Percentiles rank a stretch among this genome's conserved stretches.
Evolutionary conservation across 2,888 invertebrate species (phyloP).

Genomic region (Hypsopygia costalis): DNA sequence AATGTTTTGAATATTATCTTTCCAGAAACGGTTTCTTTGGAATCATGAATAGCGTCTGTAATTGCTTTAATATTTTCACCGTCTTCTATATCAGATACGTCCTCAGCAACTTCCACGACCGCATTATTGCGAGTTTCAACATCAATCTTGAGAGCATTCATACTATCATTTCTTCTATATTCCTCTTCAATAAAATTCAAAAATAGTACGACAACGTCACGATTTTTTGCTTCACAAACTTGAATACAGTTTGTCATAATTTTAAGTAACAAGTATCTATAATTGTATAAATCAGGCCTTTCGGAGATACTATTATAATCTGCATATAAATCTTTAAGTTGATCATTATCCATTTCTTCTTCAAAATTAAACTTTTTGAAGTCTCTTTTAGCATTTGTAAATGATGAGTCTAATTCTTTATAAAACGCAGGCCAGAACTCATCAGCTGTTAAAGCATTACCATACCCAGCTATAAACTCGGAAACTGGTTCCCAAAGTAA

Average conservation of each 20-base stretch:
- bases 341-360: slow-evolving; percentile 48
- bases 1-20: slow-evolving; percentile 76
- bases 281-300: slow-evolving; percentile 86
- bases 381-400: slow-evolving; percentile 62
- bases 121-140: slow-evolving; percentile 78
- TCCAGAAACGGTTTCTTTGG: slow-evolving; percentile 54
- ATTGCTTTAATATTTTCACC: slow-evolving; percentile 47
- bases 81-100: slow-evolving; percentile 38
- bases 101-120: slow-evolving; percentile 50
- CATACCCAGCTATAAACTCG: slow-evolving; percentile 88
- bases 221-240: slow-evolving; percentile 89
- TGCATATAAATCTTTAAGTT: slow-evolving; percentile 51
- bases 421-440: slow-evolving; percentile 88
- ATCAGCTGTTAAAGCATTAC: slow-evolving; percentile 79
- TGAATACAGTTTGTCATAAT: slow-evolving; percentile 86
- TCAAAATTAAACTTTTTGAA: slow-evolving; percentile 51
- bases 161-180: slow-evolving; percentile 54
- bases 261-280: slow-evolving; percentile 90
- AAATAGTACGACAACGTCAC: slow-evolving; percentile 89
- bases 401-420: slow-evolving; percentile 77
- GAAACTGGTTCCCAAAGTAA: slow-evolving; percentile 92
- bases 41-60: slow-evolving; percentile 46
- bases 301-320: slow-evolving; percentile 68
- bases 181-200: slow-evolving; percentile 88
- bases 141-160: slow-evolving; percentile 75